phyloP scores from a whole-genome alignment of 1,140 invertebrate species.

The Acyrthosiphon pisum region DNA sequence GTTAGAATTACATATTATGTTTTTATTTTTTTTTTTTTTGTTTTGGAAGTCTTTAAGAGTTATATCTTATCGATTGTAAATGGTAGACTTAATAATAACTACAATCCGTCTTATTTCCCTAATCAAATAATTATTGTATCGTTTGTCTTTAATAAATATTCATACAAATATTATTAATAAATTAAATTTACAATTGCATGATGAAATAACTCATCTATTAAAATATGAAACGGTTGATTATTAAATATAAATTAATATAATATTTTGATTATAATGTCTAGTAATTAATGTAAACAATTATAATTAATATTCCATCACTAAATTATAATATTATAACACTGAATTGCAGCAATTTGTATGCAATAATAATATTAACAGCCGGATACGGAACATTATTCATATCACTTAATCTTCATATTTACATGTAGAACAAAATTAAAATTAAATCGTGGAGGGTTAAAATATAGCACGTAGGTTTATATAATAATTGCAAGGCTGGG shows the following conservation, averaged over 20 bases:
- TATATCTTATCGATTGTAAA: neutral
- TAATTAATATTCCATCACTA: neutral
- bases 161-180: neutral
- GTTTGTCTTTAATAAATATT: neutral
- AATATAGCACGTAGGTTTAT: too few relatives aligned
- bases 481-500: too few relatives aligned
- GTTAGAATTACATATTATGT: neutral
- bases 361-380: neutral
- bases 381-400: rapidly evolving
- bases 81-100: neutral
- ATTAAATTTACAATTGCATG: neutral
- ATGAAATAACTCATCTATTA: neutral
- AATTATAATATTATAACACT: neutral
- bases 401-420: too few relatives aligned
- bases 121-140: neutral
- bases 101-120: neutral
- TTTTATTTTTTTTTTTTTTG: neutral
- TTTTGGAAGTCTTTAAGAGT: neutral
- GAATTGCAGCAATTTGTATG: neutral
- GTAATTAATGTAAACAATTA: neutral
- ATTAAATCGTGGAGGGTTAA: too few relatives aligned
- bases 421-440: too few relatives aligned
- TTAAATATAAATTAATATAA: neutral
- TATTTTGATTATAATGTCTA: neutral
- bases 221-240: neutral